Conservation (phyloP, 2,888 invertebrate species). For the Thymelicus lineola region DNA sequence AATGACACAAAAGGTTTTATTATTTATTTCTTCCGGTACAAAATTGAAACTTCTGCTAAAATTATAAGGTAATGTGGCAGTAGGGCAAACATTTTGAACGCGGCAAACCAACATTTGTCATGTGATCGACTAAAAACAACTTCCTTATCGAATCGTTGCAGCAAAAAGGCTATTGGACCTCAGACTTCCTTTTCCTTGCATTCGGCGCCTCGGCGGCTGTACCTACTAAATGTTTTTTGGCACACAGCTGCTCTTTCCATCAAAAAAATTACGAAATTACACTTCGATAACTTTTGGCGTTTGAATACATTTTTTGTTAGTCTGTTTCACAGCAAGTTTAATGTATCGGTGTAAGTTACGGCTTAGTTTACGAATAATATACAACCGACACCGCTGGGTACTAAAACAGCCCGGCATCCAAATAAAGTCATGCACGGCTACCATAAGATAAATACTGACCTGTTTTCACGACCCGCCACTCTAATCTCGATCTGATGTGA, state of each 20-base stretch:
- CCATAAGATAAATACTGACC: constrained; percentile 63
- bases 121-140: constrained; percentile 28
- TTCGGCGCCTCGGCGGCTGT: constrained; percentile 6
- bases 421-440: constrained; percentile 75
- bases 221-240: constrained; percentile 18
- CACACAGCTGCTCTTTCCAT: constrained; percentile 14
- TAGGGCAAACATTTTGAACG: constrained; percentile 5
- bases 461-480: constrained; percentile 57
- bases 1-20: background rate
- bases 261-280: constrained; percentile 14
- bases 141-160: constrained; percentile 23
- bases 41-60: no score
- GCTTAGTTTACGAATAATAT: constrained; percentile 38
- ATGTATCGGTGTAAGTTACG: constrained; percentile 1
- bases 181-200: constrained; percentile 10
- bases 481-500: constrained; percentile 52
- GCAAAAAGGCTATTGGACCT: constrained; percentile 23
- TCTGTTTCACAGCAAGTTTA: background rate
- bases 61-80: no score
- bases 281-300: constrained; percentile 15
- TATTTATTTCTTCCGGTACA: no score
- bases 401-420: constrained; percentile 63
- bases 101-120: constrained; percentile 18
- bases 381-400: constrained; percentile 66
- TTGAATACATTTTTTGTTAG: constrained; percentile 11